Base-by-base conservation (phyloP, 1,140 invertebrate species). In the Orchesella cincta region DNA sequence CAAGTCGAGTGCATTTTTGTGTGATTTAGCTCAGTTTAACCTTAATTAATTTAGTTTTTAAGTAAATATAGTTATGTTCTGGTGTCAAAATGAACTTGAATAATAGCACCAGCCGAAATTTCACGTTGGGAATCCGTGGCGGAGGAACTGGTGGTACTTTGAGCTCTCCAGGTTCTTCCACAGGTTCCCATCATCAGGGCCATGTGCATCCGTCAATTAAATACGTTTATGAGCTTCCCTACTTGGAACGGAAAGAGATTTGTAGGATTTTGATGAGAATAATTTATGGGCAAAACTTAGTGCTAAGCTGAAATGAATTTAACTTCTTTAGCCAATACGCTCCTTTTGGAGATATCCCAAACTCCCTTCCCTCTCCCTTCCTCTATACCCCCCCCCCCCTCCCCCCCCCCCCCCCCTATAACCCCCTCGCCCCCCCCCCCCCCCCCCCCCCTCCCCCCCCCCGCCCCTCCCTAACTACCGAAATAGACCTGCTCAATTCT, bases 281-380 rank as follows among this genome's bases (percentile, higher is more conserved):
- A 88, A 93, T 78, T 88, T 89, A 81, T 96, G 94, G 94, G 90
- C 91, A 83, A 89, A 91, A 82, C 84, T 96, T 79, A 91, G 90
- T 81, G 83, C 31, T 5, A 57, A 57, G 54, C 54, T 5, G 5
- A 57, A 57, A 46, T 46, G 39, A 8, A 46, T n/a, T n/a, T n/a
- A n/a, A n/a, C n/a, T n/a, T n/a, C n/a, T n/a, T n/a, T n/a, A n/a
- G n/a, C n/a, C n/a, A n/a, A n/a, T n/a, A n/a, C n/a, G n/a, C n/a
- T n/a, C n/a, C n/a, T n/a, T n/a, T n/a, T n/a, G n/a, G n/a, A n/a
- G n/a, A n/a, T n/a, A n/a, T n/a, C n/a, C n/a, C n/a, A n/a, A n/a
- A n/a, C n/a, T n/a, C n/a, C n/a, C n/a, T n/a, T n/a, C n/a, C n/a
- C n/a, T n/a, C n/a, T n/a, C n/a, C n/a, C n/a, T n/a, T n/a, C n/a